Base-by-base conservation (phyloP, 2,888 invertebrate species). In the Metopia argyrocephala region DNA sequence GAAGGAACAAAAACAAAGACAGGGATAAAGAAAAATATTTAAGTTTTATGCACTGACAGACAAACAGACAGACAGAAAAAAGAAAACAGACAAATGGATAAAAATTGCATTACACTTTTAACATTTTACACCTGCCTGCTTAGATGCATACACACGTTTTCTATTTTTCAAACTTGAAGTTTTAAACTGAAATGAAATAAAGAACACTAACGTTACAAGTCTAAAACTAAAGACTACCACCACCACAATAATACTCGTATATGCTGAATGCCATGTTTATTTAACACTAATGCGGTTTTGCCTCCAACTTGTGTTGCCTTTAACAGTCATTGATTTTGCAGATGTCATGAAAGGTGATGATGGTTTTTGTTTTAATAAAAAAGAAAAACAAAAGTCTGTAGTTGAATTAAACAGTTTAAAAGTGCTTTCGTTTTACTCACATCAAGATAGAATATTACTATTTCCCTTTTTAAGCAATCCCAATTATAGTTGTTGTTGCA, bases 391-490 rank as follows among this genome's bases (percentile, higher is more conserved):
- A 45, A 3, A 61, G 28, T 61, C 56, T 62, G 62, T 56, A 73
- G 68, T 23, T 73, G 46, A 79, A 74, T 64, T 48, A 52, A 57
- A 52, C 56, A 57, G 38, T n/a, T n/a, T n/a, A n/a, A n/a, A 79
- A 79, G 65, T 20, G 18, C 31, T 46, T 45, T 57, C 54, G 38
- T 59, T 70, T 59, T 48, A 18, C 57, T 46, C 71, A 65, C 46
- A 76, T 23, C 46, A 54, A 81, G 78, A 78, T 81, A 74, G 56
- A 4, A 9, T 15, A 74, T 64, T 74, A 45, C 59, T 31, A 73
- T 80, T 79, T 69, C 20, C 3, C 27, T 15, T 3, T 66, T 28
- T 45, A 48, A 28, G 45, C 59, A 64, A 15, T 31, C 46, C 38
- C 9, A 70, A 23, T 54, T 4, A 45, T 61, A 61, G 27, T 28